These are phyloP conservation scores for Lutra lutra DNA, from an alignment of 2,797 vertebrate genomes.

Conservation along the genomic window DNA sequence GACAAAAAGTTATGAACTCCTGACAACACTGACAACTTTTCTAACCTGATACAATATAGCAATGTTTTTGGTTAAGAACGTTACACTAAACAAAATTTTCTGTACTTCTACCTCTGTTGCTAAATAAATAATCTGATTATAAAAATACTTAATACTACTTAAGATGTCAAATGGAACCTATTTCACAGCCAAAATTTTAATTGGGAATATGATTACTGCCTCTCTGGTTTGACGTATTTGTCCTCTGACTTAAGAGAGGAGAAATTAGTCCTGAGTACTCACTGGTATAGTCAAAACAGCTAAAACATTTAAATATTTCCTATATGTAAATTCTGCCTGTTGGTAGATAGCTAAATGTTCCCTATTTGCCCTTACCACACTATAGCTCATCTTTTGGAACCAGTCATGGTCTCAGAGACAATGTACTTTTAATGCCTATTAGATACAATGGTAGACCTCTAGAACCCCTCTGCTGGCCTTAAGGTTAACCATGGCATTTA, in stretches of 20 bases:
- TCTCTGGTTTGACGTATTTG: slow-evolving; percentile 2
- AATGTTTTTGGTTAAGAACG: slow-evolving; percentile 29
- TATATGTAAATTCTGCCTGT: background rate
- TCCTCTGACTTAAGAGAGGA: background rate
- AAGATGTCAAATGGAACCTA: background rate
- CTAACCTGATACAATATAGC: background rate
- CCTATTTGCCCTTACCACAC: background rate
- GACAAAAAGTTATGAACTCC: background rate
- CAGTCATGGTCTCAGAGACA: background rate
- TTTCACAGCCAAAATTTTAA: slow-evolving; percentile 41
- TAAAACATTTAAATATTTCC: slow-evolving; percentile 49
- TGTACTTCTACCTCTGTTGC: background rate
- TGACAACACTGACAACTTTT: background rate
- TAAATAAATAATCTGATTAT: slow-evolving; percentile 42
- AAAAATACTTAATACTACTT: background rate
- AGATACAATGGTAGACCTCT: background rate
- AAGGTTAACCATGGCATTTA: slow-evolving; percentile 12
- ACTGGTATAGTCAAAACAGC: background rate
- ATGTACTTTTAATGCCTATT: background rate
- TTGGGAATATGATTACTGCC: background rate
- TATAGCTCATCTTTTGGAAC: background rate
- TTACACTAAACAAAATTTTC: background rate
- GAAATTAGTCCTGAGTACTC: background rate
- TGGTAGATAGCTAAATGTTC: background rate
- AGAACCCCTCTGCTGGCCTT: background rate